phyloP scores from a whole-genome alignment of 1,140 invertebrate species.

The Lepidostoma basale region DNA sequence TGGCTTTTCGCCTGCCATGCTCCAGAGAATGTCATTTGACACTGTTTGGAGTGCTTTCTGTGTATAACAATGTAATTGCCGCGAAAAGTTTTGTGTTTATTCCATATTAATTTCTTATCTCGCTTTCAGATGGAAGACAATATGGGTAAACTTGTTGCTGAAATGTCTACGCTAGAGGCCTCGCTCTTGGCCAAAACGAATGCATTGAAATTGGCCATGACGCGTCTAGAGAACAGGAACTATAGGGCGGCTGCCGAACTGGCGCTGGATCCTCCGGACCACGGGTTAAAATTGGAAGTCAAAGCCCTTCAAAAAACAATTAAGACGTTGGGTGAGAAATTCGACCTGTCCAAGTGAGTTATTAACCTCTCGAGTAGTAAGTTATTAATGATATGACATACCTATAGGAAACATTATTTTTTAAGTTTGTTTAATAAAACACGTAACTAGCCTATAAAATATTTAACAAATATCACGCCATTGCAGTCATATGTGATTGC shows the following conservation, averaged over 20 bases:
- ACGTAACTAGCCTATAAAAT: too few relatives aligned
- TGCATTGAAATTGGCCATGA: slow-evolving; percentile 29
- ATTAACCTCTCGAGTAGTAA: too few relatives aligned
- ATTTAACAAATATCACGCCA: too few relatives aligned
- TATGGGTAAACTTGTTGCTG: background rate
- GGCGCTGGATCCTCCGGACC: slow-evolving; percentile 1
- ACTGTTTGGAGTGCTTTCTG: too few relatives aligned
- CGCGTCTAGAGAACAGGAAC: slow-evolving; percentile 26
- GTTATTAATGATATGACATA: too few relatives aligned
- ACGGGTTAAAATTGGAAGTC: background rate
- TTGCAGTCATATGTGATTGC: too few relatives aligned
- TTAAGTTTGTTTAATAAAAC: too few relatives aligned
- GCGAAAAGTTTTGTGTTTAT: too few relatives aligned
- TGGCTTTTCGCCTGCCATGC: too few relatives aligned
- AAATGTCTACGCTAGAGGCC: background rate
- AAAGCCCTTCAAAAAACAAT: background rate
- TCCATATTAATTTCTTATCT: background rate
- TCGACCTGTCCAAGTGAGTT: background rate
- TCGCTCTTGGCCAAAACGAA: background rate
- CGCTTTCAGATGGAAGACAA: slow-evolving; percentile 3
- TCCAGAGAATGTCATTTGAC: too few relatives aligned
- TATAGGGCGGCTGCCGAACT: slow-evolving; percentile 18
- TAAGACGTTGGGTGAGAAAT: background rate
- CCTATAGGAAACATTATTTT: too few relatives aligned
- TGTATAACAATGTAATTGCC: too few relatives aligned